Percentiles rank a stretch among this genome's conserved stretches.
These are phyloP conservation scores for Cyclopterus lumpus DNA, from an alignment of 2,797 vertebrate species.

Conservation along the genomic window DNA sequence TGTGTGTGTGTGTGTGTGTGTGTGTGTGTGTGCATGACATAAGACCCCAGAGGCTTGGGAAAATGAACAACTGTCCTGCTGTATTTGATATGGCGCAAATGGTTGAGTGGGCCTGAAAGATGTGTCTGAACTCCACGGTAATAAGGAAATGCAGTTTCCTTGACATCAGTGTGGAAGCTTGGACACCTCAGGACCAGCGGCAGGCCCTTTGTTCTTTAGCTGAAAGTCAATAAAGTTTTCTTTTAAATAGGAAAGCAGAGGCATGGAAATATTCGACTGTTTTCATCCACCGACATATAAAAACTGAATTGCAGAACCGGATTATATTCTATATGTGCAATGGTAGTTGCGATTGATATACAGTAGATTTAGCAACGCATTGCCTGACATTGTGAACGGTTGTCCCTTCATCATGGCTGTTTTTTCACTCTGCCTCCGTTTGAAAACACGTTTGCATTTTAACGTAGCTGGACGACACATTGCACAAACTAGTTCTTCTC, in stretches of 20 bases:
- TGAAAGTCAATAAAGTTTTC: background rate
- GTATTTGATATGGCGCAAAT: slow-evolving; percentile 53
- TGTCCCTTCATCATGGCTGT: background rate
- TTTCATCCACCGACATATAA: background rate
- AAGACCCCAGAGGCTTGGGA: slow-evolving; percentile 66
- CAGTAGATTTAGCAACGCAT: background rate
- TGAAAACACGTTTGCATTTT: background rate
- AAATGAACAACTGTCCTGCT: slow-evolving; percentile 64
- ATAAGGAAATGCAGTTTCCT: slow-evolving; percentile 36
- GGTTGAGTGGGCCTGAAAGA: slow-evolving; percentile 19
- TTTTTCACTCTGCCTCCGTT: background rate
- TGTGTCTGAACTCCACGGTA: slow-evolving; percentile 18
- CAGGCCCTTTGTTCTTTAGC: background rate
- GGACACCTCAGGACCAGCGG: slow-evolving; percentile 1
- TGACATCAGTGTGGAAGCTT: slow-evolving; percentile 24
- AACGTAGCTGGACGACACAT: background rate
- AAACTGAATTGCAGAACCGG: background rate
- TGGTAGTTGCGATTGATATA: background rate
- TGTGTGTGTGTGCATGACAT: slow-evolving; percentile 30
- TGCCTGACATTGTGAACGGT: background rate
- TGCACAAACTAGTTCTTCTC: background rate
- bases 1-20: slow-evolving; percentile 15
- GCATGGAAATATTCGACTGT: background rate
- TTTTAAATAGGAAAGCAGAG: slow-evolving; percentile 7
- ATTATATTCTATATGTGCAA: background rate